Evolutionary conservation across 2,888 invertebrate genomes (phyloP).

Genomic region (Rhamphomyia laevipes): DNA sequence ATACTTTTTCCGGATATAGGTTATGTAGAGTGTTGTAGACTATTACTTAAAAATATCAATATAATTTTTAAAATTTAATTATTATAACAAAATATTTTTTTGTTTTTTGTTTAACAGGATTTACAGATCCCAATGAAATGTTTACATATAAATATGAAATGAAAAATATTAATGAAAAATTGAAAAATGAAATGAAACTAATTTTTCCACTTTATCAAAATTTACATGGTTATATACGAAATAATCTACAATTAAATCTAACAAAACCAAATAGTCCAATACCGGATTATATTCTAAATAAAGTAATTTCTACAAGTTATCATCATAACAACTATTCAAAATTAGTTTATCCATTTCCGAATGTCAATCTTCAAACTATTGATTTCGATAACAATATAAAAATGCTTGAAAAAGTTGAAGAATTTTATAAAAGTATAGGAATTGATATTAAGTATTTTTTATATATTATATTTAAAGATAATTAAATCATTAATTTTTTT

Average conservation of each 20-base stretch:
- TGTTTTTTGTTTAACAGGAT: not conserved
- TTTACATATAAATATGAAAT: not conserved
- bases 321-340: not conserved
- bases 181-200: not conserved
- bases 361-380: not conserved
- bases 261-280: not conserved
- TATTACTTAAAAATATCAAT: no score
- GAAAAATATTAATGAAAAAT: not conserved
- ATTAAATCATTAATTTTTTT: no score
- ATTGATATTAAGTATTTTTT: not conserved
- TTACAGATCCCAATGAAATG: not conserved
- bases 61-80: no score
- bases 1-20: no score
- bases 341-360: not conserved
- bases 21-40: no score
- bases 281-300: not conserved
- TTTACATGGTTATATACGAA: not conserved
- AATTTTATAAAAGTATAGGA: not conserved
- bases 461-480: not conserved
- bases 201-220: not conserved
- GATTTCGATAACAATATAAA: not conserved
- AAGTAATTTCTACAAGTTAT: not conserved
- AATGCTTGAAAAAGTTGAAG: not conserved
- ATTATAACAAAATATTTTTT: no score
- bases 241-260: not conserved